Percentiles rank a stretch among this genome's conserved stretches.
Conservation (phyloP, 2,797 vertebrate species). For the Eleutherodactylus coqui region DNA sequence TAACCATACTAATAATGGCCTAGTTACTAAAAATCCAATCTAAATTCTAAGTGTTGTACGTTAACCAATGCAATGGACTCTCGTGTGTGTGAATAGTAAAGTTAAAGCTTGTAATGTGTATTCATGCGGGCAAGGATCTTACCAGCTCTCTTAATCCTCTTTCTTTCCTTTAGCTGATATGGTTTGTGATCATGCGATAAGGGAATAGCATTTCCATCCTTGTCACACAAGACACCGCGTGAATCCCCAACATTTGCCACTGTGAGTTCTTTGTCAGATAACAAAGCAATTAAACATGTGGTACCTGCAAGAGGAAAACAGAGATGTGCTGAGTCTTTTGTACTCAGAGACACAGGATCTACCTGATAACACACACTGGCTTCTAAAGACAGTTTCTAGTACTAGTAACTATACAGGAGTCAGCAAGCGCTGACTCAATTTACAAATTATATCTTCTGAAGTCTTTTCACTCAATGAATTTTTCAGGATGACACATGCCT, state of each 20-base stretch:
- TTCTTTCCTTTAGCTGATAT: slow-evolving; percentile 97
- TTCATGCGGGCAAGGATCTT: slow-evolving; percentile 62
- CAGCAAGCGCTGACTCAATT: neutral
- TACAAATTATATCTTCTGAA: neutral
- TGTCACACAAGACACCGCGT: slow-evolving; percentile 93
- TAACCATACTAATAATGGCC: neutral
- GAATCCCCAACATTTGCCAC: slow-evolving; percentile 98
- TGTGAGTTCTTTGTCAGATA: slow-evolving; percentile 93
- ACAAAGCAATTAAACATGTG: slow-evolving; percentile 90
- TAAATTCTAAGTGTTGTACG: neutral
- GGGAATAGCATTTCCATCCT: slow-evolving; percentile 94
- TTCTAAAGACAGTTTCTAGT: neutral
- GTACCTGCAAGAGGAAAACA: slow-evolving; percentile 80
- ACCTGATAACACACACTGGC: neutral
- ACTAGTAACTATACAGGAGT: neutral
- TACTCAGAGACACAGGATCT: neutral
- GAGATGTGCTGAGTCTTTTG: slow-evolving; percentile 16
- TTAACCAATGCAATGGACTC: neutral
- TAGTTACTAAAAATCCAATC: neutral
- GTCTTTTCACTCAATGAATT: neutral
- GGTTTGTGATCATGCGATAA: slow-evolving; percentile 98
- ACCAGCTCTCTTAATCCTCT: slow-evolving; percentile 98
- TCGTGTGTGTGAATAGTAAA: neutral
- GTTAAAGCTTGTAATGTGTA: slow-evolving; percentile 19
- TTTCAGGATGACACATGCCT: neutral